phyloP scores from a whole-genome alignment of 1,140 invertebrate genomes.

The Drosophila neocordata region DNA sequence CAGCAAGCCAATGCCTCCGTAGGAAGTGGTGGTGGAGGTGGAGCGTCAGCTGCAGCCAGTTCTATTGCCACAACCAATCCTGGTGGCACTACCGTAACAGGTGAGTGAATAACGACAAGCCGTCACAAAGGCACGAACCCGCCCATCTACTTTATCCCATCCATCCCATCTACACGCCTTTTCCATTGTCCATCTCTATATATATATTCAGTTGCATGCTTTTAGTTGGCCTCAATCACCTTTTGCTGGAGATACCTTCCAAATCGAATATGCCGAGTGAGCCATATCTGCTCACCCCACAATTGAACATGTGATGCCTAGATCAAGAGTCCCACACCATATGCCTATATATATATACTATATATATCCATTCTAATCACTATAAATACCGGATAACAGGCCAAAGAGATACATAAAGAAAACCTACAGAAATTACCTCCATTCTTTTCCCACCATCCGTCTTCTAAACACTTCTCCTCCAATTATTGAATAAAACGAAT shows the following conservation, averaged over 20 bases:
- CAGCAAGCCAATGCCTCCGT: constrained; percentile 53
- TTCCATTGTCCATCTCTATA: background rate
- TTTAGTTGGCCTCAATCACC: constrained; percentile 16
- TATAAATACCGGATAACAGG: background rate
- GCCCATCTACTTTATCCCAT: background rate
- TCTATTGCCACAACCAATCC: constrained; percentile 59
- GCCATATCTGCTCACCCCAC: background rate
- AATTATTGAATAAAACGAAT: too few relatives aligned
- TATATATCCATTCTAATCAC: background rate
- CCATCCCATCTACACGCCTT: background rate
- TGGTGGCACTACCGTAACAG: constrained; percentile 70
- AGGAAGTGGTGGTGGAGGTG: constrained; percentile 55
- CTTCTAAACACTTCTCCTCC: too few relatives aligned
- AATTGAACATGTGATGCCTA: constrained; percentile 3
- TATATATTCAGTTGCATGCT: constrained; percentile 22
- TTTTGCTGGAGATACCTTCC: background rate
- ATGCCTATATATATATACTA: background rate
- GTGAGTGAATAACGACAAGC: constrained; percentile 53
- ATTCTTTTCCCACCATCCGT: background rate
- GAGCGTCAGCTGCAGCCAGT: constrained; percentile 53
- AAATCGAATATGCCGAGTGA: constrained; percentile 15
- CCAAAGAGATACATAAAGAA: too few relatives aligned
- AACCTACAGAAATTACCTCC: background rate
- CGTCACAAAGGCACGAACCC: constrained; percentile 4
- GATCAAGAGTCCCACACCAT: background rate